phyloP scores from a whole-genome alignment of 2,888 invertebrate species.

The Metalampra italica region DNA sequence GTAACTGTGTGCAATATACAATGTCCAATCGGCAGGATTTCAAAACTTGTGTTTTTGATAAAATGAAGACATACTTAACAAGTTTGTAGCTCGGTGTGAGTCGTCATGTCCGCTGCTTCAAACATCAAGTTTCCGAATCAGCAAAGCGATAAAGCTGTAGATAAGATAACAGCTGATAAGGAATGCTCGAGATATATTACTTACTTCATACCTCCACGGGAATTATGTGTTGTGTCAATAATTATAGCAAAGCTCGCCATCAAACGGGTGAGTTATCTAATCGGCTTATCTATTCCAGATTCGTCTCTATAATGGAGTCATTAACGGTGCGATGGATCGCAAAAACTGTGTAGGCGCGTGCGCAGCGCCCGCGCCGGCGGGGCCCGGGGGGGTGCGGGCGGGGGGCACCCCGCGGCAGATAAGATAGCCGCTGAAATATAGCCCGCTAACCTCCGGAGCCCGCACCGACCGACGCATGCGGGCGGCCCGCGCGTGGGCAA shows the following conservation, averaged over 20 bases:
- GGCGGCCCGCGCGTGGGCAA: constrained; percentile 12
- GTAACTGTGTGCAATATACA: too few relatives aligned
- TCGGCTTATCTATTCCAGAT: constrained; percentile 3
- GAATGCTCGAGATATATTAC: too few relatives aligned
- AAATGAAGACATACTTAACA: too few relatives aligned
- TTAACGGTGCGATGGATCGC: constrained; percentile 11
- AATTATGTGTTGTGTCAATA: too few relatives aligned
- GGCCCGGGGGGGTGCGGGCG: constrained; percentile 3
- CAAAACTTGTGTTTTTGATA: too few relatives aligned
- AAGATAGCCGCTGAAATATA: constrained; percentile 30
- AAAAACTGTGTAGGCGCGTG: constrained; percentile 23
- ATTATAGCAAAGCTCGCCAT: neutral
- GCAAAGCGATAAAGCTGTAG: too few relatives aligned
- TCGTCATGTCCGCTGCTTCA: too few relatives aligned
- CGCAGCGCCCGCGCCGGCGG: constrained; percentile 13
- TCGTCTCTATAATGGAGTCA: constrained; percentile 11
- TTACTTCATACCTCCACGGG: too few relatives aligned
- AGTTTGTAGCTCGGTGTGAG: too few relatives aligned
- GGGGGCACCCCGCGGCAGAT: constrained; percentile 15
- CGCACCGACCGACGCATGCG: constrained; percentile 17
- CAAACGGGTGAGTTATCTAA: neutral
- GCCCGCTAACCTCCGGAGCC: constrained; percentile 1
- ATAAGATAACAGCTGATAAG: too few relatives aligned
- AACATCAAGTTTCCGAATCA: too few relatives aligned
- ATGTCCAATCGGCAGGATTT: too few relatives aligned